A percentile compares a stretch with the other conserved stretches of the same genome.
Conservation (phyloP, 2,797 vertebrate species). For the Sebastes minor region DNA sequence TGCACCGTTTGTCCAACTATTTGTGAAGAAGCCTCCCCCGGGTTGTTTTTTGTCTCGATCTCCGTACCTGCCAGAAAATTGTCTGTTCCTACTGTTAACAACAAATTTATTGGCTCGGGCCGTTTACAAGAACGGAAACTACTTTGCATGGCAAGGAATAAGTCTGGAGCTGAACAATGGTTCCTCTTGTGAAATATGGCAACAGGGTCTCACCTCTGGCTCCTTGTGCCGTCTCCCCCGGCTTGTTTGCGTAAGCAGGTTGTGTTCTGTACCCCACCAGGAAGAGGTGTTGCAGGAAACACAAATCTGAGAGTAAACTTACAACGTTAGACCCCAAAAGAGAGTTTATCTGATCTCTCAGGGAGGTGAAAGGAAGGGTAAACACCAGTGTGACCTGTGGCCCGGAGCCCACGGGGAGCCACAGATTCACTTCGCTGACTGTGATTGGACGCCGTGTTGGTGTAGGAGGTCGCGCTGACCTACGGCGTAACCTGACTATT, state of each 20-base stretch:
- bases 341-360: conserved; percentile 46
- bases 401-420: conserved; percentile 37
- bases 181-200: conserved; percentile 80
- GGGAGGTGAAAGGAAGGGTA: conserved; percentile 54
- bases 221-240: conserved; percentile 72
- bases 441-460: conserved; percentile 35
- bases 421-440: conserved; percentile 9
- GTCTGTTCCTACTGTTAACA: conserved; percentile 57
- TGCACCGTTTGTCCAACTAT: neutral
- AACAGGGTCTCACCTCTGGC: conserved; percentile 82
- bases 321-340: conserved; percentile 66
- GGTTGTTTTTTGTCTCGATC: conserved; percentile 43
- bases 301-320: conserved; percentile 67
- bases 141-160: conserved; percentile 77
- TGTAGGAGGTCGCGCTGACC: conserved; percentile 46
- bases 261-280: conserved; percentile 77
- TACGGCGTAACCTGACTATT: conserved; percentile 25
- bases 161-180: conserved; percentile 79
- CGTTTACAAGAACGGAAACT: conserved; percentile 73
- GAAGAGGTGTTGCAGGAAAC: conserved; percentile 85
- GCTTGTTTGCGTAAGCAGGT: conserved; percentile 83
- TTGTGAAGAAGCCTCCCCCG: conserved; percentile 34
- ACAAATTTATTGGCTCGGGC: conserved; percentile 71
- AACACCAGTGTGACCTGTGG: conserved; percentile 54
- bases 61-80: conserved; percentile 50